Percentiles rank a stretch among this genome's conserved stretches.
phyloP scores from a whole-genome alignment of 2,888 invertebrate genomes.

The Itoplectis maculator region DNA sequence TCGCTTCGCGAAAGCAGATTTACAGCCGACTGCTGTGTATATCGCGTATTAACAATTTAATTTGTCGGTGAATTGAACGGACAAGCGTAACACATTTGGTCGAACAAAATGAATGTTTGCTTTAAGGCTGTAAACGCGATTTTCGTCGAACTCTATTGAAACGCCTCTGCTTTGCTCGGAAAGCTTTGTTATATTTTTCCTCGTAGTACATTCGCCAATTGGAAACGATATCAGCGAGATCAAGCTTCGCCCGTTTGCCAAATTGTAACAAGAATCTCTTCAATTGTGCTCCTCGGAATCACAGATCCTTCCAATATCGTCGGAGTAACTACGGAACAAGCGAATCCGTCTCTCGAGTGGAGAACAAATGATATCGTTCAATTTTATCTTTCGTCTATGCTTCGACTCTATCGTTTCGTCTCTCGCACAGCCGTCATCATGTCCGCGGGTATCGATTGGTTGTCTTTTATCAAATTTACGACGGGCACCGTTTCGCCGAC shows the following conservation, averaged over 20 bases:
- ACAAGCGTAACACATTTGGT: no score
- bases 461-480: neutral
- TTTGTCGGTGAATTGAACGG: no score
- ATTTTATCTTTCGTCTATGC: slow-evolving; percentile 11
- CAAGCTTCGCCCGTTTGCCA: slow-evolving; percentile 13
- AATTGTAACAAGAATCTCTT: slow-evolving; percentile 27
- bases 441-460: neutral
- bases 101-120: no score
- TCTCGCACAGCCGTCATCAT: neutral
- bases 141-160: neutral
- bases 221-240: neutral
- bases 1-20: neutral
- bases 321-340: neutral
- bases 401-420: neutral
- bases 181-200: neutral
- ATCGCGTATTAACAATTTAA: no score
- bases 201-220: neutral
- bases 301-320: neutral
- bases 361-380: slow-evolving; percentile 25
- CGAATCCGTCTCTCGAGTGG: neutral
- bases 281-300: neutral
- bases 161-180: neutral
- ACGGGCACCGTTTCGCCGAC: neutral
- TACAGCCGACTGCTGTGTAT: no score
- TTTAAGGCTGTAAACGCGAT: no score